Percentiles rank a stretch among this genome's conserved stretches.
These are phyloP conservation scores for Polypterus senegalus DNA, from an alignment of 2,113 vertebrate genomes.

Conservation along the genomic window DNA sequence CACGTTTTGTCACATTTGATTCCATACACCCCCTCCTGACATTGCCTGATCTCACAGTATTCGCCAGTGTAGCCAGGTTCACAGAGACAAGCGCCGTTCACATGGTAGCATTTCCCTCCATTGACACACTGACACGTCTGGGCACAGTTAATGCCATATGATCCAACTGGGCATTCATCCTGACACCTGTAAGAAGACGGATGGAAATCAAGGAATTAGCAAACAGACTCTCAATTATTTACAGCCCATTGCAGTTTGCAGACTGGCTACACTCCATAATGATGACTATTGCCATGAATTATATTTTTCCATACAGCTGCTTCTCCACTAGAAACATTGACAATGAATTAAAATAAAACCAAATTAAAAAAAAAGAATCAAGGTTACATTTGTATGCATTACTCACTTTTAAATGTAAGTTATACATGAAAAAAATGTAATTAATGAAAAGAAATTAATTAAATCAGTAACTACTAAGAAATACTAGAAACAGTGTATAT, in stretches of 20 bases:
- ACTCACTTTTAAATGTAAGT: no score
- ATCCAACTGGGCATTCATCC: slow-evolving; percentile 78
- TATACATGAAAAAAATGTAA: no score
- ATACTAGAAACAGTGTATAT: no score
- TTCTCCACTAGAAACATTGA: no score
- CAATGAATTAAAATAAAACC: no score
- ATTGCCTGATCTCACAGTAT: slow-evolving; percentile 70
- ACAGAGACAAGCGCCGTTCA: slow-evolving; percentile 75
- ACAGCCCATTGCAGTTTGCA: neutral
- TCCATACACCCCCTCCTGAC: slow-evolving; percentile 67
- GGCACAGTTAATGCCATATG: slow-evolving; percentile 59
- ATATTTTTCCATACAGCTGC: neutral
- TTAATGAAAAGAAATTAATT: no score
- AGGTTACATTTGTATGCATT: no score
- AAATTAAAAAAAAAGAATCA: no score
- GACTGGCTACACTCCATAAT: neutral
- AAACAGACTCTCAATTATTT: neutral
- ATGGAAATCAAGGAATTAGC: neutral
- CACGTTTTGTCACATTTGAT: slow-evolving; percentile 75
- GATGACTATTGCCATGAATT: neutral
- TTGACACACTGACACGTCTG: slow-evolving; percentile 73
- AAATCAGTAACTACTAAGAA: no score
- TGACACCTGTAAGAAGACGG: slow-evolving; percentile 62
- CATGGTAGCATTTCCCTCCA: slow-evolving; percentile 73
- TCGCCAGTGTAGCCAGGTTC: slow-evolving; percentile 75